Evolutionary conservation across 2,113 vertebrate species (phyloP), one percentile per base, ranked within the genome.

Genomic region (Chaetodon auriga): DNA sequence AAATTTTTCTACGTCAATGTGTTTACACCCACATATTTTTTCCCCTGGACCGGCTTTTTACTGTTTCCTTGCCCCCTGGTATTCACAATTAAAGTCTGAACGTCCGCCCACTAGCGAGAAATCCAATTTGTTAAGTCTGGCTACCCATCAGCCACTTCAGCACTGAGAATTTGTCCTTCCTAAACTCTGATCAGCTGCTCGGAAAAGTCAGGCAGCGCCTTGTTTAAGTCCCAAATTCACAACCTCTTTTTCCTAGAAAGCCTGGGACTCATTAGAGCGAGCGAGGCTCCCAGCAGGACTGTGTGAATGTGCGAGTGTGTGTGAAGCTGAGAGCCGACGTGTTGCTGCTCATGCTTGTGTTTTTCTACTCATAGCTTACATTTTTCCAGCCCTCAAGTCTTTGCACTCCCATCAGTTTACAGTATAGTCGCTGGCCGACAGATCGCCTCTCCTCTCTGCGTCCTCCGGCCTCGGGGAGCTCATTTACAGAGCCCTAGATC

Each of bases 201-300:
- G 16, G 71, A 30, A 74, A 81, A 79, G 69, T 78, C 36, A 63
- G 83, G 68, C 62, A 51, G 68, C 13, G 53, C 51, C 68, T 75
- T 68, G 48, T 84, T 65, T 8, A 36, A 83, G 48, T 82, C 81
- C 49, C 41, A 71, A 62, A 61, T 57, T 45, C 73, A 57, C 72
- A 54, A 63, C 55, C 62, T 43, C 54, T 46, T 72, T 54, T 81
- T 78, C 86, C 69, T 86, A 7, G 69, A 93, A 92, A 92, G 62
- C 90, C 89, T 93, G 92, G 73, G 83, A 21, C 54, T 90, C 68
- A 92, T 92, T 93, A 92, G 49, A 88, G 54, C 2, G 43, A 70
- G 18, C 25, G 41, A 36, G 55, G 72, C 77, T 86, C 83, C 75
- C 77, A 63, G 60, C 51, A 72, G 75, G 62, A 53, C 23, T 38